These are phyloP conservation scores for Pterocles orientalis DNA, from an alignment of 2,113 vertebrate genomes.

Conservation along the genomic window DNA sequence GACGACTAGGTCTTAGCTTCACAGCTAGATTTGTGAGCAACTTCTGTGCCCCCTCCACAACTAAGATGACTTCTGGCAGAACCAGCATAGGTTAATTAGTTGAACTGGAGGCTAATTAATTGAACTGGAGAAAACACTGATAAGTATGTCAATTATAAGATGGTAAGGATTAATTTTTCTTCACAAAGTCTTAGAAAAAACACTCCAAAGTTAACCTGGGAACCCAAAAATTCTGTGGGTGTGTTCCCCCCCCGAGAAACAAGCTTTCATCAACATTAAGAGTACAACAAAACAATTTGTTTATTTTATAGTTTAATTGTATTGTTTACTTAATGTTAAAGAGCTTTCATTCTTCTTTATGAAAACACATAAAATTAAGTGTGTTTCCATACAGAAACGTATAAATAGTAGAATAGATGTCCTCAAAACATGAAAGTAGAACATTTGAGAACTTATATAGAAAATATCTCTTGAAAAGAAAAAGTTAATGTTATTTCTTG, in stretches of 20 bases:
- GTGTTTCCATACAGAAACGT: neutral
- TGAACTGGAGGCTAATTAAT: conserved; percentile 23
- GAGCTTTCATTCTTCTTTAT: neutral
- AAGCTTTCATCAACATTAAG: neutral
- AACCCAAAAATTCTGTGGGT: neutral
- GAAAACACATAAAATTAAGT: neutral
- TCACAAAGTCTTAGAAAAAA: neutral
- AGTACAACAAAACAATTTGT: fast-evolving
- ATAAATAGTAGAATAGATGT: neutral
- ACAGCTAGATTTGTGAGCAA: neutral
- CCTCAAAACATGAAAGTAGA: neutral
- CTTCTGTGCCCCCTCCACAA: neutral
- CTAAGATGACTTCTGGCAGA: neutral
- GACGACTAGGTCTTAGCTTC: neutral
- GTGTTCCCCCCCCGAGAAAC: neutral
- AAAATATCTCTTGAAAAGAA: neutral
- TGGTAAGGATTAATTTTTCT: neutral
- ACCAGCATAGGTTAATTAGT: neutral
- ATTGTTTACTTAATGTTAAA: neutral
- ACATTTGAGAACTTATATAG: neutral
- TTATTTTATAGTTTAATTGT: neutral
- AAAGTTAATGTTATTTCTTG: neutral
- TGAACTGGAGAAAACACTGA: neutral
- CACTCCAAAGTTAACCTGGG: neutral
- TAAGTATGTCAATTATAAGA: neutral